phyloP scores from a whole-genome alignment of 2,797 vertebrate genomes.

The Enteromius anoplus region DNA sequence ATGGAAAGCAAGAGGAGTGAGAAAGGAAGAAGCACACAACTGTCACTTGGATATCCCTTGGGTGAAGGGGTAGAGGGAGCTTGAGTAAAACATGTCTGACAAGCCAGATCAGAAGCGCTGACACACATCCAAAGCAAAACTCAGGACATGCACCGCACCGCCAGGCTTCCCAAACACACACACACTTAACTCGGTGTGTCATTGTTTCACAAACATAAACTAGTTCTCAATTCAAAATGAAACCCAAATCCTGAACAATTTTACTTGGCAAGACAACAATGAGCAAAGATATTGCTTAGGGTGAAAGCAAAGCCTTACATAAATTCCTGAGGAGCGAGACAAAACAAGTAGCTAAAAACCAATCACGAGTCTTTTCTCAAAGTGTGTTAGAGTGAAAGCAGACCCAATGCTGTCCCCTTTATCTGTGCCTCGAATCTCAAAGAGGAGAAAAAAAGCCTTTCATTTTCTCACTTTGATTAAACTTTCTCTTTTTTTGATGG shows the following conservation, averaged over 20 bases:
- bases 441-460: slow-evolving; percentile 56
- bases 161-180: slow-evolving; percentile 53
- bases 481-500: slow-evolving; percentile 57
- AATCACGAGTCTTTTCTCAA: slow-evolving; percentile 29
- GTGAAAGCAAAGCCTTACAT: slow-evolving; percentile 15
- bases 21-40: slow-evolving; percentile 63
- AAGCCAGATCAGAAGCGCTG: slow-evolving; percentile 77
- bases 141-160: slow-evolving; percentile 65
- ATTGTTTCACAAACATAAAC: slow-evolving; percentile 22
- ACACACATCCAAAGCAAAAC: slow-evolving; percentile 68
- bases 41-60: slow-evolving; percentile 74
- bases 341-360: neutral
- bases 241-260: slow-evolving; percentile 16
- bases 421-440: slow-evolving; percentile 36
- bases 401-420: slow-evolving; percentile 9
- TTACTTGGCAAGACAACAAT: slow-evolving; percentile 14
- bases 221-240: slow-evolving; percentile 11
- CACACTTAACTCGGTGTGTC: slow-evolving; percentile 3
- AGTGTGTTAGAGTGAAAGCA: slow-evolving; percentile 17
- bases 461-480: slow-evolving; percentile 58
- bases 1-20: slow-evolving; percentile 55
- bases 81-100: slow-evolving; percentile 76
- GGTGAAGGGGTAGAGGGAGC: slow-evolving; percentile 63
- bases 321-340: neutral
- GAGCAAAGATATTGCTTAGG: slow-evolving; percentile 16